Evolutionary conservation across 2,797 vertebrate genomes (phyloP).

Genomic region (Xenops minutus): DNA sequence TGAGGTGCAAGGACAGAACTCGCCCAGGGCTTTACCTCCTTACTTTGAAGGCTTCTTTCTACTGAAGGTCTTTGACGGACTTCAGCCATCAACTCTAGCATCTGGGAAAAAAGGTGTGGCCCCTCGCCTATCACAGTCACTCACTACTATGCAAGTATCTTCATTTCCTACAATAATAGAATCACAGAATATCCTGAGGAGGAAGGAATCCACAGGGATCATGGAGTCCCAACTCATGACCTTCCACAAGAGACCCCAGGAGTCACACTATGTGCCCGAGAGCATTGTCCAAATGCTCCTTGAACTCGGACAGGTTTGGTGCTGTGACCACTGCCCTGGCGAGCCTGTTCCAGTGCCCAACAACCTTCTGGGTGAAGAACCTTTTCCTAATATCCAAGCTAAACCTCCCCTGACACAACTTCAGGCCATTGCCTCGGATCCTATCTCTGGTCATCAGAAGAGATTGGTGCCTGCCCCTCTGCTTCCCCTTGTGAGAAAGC

Average conservation of each 20-base stretch:
- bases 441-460: not conserved
- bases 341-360: not conserved
- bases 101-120: not conserved
- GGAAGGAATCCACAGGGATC: not conserved
- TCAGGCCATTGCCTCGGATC: not conserved
- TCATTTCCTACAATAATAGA: not conserved
- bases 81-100: not conserved
- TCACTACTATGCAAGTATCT: not conserved
- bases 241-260: not conserved
- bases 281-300: fast-evolving
- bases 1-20: not conserved
- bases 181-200: not conserved
- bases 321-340: not conserved
- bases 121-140: not conserved
- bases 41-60: not conserved
- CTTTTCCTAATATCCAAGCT: fast-evolving
- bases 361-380: fast-evolving
- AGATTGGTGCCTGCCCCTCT: not conserved
- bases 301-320: not conserved
- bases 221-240: fast-evolving
- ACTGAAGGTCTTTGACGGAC: not conserved
- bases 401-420: fast-evolving
- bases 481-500: fast-evolving
- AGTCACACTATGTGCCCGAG: not conserved
- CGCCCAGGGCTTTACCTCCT: fast-evolving